A percentile compares a stretch with the other conserved stretches of the same genome.
These are phyloP conservation scores for Drosophila seguyi DNA, from an alignment of 1,140 invertebrate genomes.

Conservation along the genomic window DNA sequence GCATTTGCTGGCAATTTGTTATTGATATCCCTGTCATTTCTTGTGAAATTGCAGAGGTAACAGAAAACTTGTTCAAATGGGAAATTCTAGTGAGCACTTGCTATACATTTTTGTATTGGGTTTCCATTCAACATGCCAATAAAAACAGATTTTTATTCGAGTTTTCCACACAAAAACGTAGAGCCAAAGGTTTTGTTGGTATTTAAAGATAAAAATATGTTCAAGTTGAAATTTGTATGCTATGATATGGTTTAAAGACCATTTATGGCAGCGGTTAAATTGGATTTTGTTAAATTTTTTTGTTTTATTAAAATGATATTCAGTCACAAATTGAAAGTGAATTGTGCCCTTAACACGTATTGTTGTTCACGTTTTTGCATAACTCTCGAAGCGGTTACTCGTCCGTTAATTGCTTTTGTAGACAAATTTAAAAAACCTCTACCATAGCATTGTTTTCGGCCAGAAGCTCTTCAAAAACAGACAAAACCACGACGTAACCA, in stretches of 20 bases:
- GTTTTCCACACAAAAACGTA: neutral
- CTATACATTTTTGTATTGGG: conserved; percentile 26
- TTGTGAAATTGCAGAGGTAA: conserved; percentile 11
- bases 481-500: conserved; percentile 70
- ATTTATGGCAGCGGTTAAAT: neutral
- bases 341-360: conserved; percentile 9
- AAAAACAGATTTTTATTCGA: conserved; percentile 8
- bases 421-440: conserved; percentile 76
- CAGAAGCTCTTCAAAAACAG: conserved; percentile 74
- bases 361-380: conserved; percentile 25
- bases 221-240: neutral
- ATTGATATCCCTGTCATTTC: conserved; percentile 21
- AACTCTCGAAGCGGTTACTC: conserved; percentile 16
- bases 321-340: conserved; percentile 8
- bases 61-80: conserved; percentile 48
- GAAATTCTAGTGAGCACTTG: conserved; percentile 45
- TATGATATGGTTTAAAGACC: conserved; percentile 2
- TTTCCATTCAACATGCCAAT: conserved; percentile 22
- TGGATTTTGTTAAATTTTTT: neutral
- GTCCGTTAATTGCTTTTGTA: conserved; percentile 80
- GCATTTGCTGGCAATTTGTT: conserved; percentile 39
- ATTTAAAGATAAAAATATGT: neutral
- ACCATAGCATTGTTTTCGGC: conserved; percentile 44
- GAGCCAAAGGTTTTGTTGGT: neutral
- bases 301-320: neutral